Evolutionary conservation across 2,113 vertebrate genomes (phyloP), one percentile per base, ranked within the genome.

Genomic region (Ciconia maguari): DNA sequence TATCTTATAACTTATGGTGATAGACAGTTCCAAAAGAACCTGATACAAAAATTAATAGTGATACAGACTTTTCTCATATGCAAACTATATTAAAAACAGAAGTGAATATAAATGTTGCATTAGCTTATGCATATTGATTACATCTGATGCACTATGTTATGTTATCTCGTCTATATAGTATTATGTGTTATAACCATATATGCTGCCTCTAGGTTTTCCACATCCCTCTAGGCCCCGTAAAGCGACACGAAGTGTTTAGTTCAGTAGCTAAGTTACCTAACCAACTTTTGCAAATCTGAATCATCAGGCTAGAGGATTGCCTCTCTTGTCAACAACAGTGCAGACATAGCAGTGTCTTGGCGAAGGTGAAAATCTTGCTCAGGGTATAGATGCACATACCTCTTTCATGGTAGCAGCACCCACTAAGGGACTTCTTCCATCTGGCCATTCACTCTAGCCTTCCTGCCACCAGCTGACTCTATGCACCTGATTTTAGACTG

Each of bases 211-310:
- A 38, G 27, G 13, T 82, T 93, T 72, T 2, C 16, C 30, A 44
- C 32, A 69, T 19, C 17, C 10, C 11, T 68, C 11, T 48, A 48
- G 34, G 48, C 8, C 16, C 2, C 1, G 24, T 38, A 58, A 80
- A 83, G 34, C 13, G 30, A n/a, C 3, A 12, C 25, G 19, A 68
- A 52, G 11, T 22, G 9, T 26, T 90, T 66, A 48, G 34, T 54
- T 88, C 30, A n/a, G 36, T 44, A 77, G 22, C 11, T 87, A 78
- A 52, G 9, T 44, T 48, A 41, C 6, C 7, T 38, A 32, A 46
- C 0, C 0, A 71, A 71, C 6, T 42, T 81, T 30, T 85, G 30
- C 0, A 0, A 16, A 24, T 57, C 30, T 44, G 17, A 66, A 57
- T 57, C 16, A 42, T 7, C 30, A 44, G 11, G 32, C 18, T 55